Base-by-base conservation (phyloP, 2,888 invertebrate species). In the Anarsia innoxiella region DNA sequence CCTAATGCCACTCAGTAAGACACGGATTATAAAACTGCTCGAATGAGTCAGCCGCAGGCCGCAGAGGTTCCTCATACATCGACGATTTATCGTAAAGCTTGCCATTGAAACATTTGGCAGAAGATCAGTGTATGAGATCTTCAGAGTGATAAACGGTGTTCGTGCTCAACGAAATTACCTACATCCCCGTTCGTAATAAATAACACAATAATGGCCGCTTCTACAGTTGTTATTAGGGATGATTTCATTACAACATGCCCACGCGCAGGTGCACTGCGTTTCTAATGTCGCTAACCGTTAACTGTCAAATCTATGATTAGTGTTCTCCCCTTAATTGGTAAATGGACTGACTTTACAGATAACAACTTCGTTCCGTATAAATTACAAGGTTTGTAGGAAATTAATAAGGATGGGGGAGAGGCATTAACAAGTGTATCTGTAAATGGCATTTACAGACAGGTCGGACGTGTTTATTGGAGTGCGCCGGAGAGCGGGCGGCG, bases 181-280 rank as follows among this genome's bases (percentile, higher is more conserved):
- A 11, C 3, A 12, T 12, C 28, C 2, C 69, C 69, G n/a, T n/a
- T n/a, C n/a, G n/a, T n/a, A 67, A 68, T 75, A 76, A 72, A 77
- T 74, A 73, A 78, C 66, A 68, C 76, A 65, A n/a, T 73, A 75
- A 78, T 74, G 60, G 56, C 66, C 66, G 60, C 57, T 61, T 63
- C 62, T 59, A 69, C 73, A 71, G 65, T 76, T 66, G 63, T 70
- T 73, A 71, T 68, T 66, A 59, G 66, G 66, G 73, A 79, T 77
- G 78, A 75, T 78, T 79, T 77, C 68, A 79, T 79, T 76, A 77
- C 54, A 55, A 42, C 52, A 53, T 53, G 66, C 65, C 62, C 57
- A 52, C 48, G 59, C 60, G 71, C 73, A 73, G 66, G 60, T 70
- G 74, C 61, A 39, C 69, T 60, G 73, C 59, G 34, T 40, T 38